Percentiles rank a stretch among this genome's conserved stretches.
These are phyloP conservation scores for Tridacna gigas DNA, from an alignment of 2,888 invertebrate genomes.

Conservation along the genomic window DNA sequence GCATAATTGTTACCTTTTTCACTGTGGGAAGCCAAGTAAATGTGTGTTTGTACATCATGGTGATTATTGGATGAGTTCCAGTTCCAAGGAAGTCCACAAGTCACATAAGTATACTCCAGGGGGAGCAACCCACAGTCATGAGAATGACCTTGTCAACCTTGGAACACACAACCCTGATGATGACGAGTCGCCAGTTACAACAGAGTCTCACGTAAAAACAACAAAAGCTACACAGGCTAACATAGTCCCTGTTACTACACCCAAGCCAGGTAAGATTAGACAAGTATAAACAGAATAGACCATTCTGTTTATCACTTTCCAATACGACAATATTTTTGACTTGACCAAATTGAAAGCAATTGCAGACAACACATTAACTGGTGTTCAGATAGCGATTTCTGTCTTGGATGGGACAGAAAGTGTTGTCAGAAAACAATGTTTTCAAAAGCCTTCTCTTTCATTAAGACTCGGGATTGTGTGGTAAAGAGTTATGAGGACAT, in stretches of 20 bases:
- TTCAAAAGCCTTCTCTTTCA: too few relatives aligned
- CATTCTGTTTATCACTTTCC: too few relatives aligned
- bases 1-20: conserved; percentile 78
- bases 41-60: conserved; percentile 74
- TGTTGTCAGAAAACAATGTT: too few relatives aligned
- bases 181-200: conserved; percentile 15
- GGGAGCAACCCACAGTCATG: conserved; percentile 58
- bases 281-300: background rate
- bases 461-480: too few relatives aligned
- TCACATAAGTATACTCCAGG: conserved; percentile 47
- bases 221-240: conserved; percentile 42
- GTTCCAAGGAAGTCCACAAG: conserved; percentile 42
- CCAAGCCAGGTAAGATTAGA: conserved; percentile 26
- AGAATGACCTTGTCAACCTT: conserved; percentile 66
- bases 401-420: too few relatives aligned
- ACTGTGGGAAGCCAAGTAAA: conserved; percentile 69
- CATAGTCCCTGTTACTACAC: conserved; percentile 47
- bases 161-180: conserved; percentile 24
- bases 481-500: too few relatives aligned
- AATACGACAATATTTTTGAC: too few relatives aligned
- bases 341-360: too few relatives aligned
- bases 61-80: conserved; percentile 70
- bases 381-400: too few relatives aligned
- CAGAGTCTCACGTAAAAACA: conserved; percentile 28
- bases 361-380: too few relatives aligned